These are phyloP conservation scores for Brachionus rotundiformis DNA, from an alignment of 1,140 invertebrate genomes.

Conservation along the genomic window DNA sequence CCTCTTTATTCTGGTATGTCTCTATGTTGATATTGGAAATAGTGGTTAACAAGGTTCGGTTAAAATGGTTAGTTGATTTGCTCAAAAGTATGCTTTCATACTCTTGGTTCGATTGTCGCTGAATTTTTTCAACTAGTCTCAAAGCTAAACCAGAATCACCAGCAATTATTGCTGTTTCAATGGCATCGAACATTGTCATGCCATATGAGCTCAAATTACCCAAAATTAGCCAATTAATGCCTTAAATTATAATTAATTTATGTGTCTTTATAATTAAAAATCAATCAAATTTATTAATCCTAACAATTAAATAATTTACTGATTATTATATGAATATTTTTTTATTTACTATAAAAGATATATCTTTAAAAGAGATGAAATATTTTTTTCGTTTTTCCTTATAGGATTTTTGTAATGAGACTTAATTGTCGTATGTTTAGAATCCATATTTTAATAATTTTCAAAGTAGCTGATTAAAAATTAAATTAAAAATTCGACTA, in stretches of 20 bases:
- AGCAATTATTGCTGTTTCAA: not conserved
- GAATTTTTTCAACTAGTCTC: not conserved
- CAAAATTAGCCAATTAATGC: conserved; percentile 41
- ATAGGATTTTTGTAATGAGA: too few species aligned
- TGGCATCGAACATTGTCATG: conserved; percentile 24
- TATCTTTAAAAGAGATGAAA: too few species aligned
- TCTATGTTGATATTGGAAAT: not conserved
- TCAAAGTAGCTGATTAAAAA: too few species aligned
- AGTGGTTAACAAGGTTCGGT: not conserved
- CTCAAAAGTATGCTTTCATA: not conserved
- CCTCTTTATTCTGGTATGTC: not conserved
- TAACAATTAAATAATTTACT: too few species aligned
- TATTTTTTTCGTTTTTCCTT: too few species aligned
- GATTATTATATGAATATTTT: too few species aligned
- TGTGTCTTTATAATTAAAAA: too few species aligned
- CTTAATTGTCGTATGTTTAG: too few species aligned
- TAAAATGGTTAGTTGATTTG: not conserved
- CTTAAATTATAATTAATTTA: not conserved
- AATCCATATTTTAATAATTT: too few species aligned
- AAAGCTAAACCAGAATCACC: not conserved
- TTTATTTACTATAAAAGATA: too few species aligned
- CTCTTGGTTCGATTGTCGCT: not conserved
- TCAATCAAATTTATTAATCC: too few species aligned
- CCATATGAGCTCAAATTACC: not conserved
- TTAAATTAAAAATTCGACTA: too few species aligned